These are phyloP conservation scores for Spilogale gracilis DNA, from an alignment of 2,113 vertebrate genomes.

Conservation along the genomic window DNA sequence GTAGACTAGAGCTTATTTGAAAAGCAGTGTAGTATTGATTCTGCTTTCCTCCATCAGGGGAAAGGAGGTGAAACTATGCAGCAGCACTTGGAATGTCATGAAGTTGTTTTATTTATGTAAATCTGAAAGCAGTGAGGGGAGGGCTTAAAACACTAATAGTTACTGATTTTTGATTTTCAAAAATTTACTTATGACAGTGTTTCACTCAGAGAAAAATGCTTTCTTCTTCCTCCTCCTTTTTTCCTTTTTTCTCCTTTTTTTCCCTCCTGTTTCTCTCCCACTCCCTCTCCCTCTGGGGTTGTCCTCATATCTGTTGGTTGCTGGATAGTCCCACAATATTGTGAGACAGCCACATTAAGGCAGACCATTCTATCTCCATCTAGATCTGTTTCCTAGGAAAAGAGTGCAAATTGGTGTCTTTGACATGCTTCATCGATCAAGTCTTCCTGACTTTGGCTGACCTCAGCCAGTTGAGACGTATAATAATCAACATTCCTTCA, in stretches of 20 bases:
- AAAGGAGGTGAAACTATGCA: background rate
- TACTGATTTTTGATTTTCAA: background rate
- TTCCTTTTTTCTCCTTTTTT: rapidly evolving
- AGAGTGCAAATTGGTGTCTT: background rate
- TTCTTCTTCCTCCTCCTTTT: too few relatives aligned
- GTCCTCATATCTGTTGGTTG: background rate
- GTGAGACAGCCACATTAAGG: background rate
- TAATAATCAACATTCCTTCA: background rate
- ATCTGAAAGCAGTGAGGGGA: background rate
- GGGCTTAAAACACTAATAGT: background rate
- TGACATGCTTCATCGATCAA: background rate
- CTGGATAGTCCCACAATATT: background rate
- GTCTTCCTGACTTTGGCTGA: background rate
- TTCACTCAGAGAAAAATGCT: background rate
- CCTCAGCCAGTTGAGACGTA: background rate
- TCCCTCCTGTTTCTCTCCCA: too few relatives aligned
- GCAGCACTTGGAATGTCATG: background rate
- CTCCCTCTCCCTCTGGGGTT: background rate
- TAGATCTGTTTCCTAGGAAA: background rate
- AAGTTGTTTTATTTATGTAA: background rate
- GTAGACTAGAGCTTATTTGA: too few relatives aligned
- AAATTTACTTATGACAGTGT: background rate
- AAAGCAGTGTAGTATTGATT: background rate
- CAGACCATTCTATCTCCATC: background rate
- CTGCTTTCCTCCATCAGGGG: background rate